Percentiles rank a stretch among this genome's conserved stretches.
Evolutionary conservation across 2,888 invertebrate genomes (phyloP).

Genomic region (Ditula angustiorana): DNA sequence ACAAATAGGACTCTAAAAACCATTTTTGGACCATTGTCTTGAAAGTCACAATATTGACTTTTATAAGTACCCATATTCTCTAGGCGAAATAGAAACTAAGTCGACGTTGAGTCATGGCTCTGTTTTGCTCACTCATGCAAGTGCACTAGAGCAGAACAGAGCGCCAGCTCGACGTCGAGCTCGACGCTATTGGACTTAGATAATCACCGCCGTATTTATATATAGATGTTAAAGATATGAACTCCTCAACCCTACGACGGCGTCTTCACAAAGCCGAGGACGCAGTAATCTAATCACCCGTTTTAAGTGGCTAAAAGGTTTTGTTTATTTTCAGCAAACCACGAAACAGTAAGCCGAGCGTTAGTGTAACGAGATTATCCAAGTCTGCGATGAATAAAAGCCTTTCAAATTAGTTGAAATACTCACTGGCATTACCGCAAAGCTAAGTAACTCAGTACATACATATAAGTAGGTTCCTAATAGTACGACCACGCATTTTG

Average conservation of each 20-base stretch:
- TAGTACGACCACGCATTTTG: background rate
- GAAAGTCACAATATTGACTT: too few species aligned
- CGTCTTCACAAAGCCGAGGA: background rate
- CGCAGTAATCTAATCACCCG: conserved; percentile 4
- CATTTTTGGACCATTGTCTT: too few species aligned
- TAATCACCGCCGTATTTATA: too few species aligned
- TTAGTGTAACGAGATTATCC: conserved; percentile 3
- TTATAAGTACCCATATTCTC: too few species aligned
- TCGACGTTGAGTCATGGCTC: too few species aligned
- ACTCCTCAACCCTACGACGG: background rate
- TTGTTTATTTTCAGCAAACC: conserved; percentile 4
- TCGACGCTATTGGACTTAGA: too few species aligned
- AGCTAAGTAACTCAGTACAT: background rate
- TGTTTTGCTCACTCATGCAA: too few species aligned
- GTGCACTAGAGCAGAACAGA: too few species aligned
- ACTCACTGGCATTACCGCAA: background rate
- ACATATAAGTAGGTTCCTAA: background rate
- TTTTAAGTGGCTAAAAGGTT: conserved; percentile 18
- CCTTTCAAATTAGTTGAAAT: background rate
- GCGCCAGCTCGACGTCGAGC: too few species aligned
- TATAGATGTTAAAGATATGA: too few species aligned
- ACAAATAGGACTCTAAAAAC: too few species aligned
- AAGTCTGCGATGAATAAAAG: background rate
- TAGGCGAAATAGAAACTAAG: too few species aligned
- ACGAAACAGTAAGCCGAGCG: conserved; percentile 5